These are phyloP conservation scores for Orycteropus afer DNA, from an alignment of 2,113 vertebrate genomes.

Conservation along the genomic window DNA sequence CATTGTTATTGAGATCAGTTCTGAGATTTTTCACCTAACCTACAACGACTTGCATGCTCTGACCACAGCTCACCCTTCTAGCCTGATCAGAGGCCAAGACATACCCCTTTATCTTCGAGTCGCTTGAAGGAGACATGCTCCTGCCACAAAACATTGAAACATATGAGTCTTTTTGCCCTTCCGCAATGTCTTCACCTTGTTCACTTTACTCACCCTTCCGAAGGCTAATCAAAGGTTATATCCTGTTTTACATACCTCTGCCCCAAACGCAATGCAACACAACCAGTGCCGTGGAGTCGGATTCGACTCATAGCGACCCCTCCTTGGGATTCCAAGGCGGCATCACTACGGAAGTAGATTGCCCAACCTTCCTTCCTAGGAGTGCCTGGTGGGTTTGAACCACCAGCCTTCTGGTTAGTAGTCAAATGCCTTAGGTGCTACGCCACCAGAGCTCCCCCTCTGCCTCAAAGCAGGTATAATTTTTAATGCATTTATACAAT, in stretches of 20 bases:
- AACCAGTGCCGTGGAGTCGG: too few relatives aligned
- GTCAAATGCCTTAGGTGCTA: too few relatives aligned
- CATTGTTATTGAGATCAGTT: neutral
- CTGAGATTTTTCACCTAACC: neutral
- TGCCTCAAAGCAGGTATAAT: neutral
- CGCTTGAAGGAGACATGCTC: neutral
- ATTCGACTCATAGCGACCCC: too few relatives aligned
- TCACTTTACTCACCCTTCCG: neutral
- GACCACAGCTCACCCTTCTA: neutral
- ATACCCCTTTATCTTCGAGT: accelerated
- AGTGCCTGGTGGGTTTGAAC: too few relatives aligned
- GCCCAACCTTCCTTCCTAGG: too few relatives aligned
- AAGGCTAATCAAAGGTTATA: neutral
- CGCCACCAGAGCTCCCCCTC: neutral
- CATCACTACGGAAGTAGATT: too few relatives aligned
- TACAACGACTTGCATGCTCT: neutral
- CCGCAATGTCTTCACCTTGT: neutral
- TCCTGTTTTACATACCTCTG: neutral
- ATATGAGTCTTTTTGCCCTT: neutral
- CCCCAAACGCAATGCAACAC: too few relatives aligned
- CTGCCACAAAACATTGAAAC: neutral
- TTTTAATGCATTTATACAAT: slow-evolving; percentile 3
- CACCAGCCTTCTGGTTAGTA: too few relatives aligned
- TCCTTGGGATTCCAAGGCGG: too few relatives aligned
- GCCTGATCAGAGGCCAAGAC: neutral